These are phyloP conservation scores for Apamea sordens DNA, from an alignment of 2,888 invertebrate genomes.

Conservation along the genomic window DNA sequence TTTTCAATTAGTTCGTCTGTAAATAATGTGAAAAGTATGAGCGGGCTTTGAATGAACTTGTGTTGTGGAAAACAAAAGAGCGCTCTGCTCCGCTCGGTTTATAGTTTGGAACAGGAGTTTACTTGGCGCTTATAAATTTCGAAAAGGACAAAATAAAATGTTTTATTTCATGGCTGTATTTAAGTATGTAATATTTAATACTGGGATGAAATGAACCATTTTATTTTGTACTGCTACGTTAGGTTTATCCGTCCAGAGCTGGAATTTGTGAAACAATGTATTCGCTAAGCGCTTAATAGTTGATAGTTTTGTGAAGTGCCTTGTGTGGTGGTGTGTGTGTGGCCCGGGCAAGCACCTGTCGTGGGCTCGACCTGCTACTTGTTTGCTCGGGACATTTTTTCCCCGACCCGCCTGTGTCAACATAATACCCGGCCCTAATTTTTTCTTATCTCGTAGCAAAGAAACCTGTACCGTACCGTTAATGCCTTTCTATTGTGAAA, in stretches of 20 bases:
- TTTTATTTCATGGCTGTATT: slow-evolving; percentile 4
- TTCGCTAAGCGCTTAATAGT: slow-evolving; percentile 11
- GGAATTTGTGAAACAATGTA: slow-evolving; percentile 23
- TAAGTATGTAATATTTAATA: neutral
- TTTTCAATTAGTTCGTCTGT: slow-evolving; percentile 56
- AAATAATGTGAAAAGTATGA: slow-evolving; percentile 47
- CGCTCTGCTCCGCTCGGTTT: slow-evolving; percentile 10
- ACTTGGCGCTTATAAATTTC: neutral
- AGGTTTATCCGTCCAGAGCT: neutral
- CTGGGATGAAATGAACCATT: neutral
- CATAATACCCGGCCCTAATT: slow-evolving; percentile 47
- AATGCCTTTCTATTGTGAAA: slow-evolving; percentile 32
- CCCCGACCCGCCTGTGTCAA: slow-evolving; percentile 57
- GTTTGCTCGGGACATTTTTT: slow-evolving; percentile 63
- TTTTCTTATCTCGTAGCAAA: slow-evolving; percentile 56
- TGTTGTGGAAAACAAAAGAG: slow-evolving; percentile 19
- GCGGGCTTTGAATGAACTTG: slow-evolving; percentile 31
- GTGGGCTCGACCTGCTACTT: slow-evolving; percentile 60
- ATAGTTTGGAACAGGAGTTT: slow-evolving; percentile 21
- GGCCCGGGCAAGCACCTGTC: slow-evolving; percentile 65
- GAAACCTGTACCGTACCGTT: slow-evolving; percentile 25
- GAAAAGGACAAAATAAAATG: neutral
- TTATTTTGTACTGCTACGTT: neutral
- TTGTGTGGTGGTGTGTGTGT: slow-evolving; percentile 47
- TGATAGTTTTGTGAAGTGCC: slow-evolving; percentile 31